These are phyloP conservation scores for Gymnodraco acuticeps DNA, from an alignment of 2,797 vertebrate species.

Conservation along the genomic window DNA sequence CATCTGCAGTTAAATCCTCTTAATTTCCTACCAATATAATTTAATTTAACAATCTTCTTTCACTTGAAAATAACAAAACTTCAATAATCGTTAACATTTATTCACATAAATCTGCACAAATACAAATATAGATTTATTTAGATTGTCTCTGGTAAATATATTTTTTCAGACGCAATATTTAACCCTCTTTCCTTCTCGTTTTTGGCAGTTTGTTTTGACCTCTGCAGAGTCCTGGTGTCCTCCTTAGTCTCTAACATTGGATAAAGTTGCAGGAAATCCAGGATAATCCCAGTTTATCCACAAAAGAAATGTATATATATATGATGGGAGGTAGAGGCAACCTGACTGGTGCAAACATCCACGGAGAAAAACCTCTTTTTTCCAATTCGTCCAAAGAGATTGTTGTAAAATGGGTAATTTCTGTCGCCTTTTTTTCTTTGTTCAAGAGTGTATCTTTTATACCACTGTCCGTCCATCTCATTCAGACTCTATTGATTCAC, in stretches of 20 bases:
- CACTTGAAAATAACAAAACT: conserved; percentile 11
- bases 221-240: conserved; percentile 13
- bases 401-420: not conserved
- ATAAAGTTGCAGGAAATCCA: conserved; percentile 39
- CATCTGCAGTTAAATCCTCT: conserved; percentile 24
- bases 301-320: no score
- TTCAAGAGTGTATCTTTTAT: not conserved
- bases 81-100: conserved; percentile 45
- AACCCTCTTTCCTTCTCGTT: not conserved
- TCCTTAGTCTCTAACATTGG: conserved; percentile 13
- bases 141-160: not conserved
- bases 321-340: conserved; percentile 42
- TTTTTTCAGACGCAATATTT: not conserved
- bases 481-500: not conserved
- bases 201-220: conserved; percentile 10
- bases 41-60: conserved; percentile 9
- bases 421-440: not conserved
- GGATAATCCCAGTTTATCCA: no score
- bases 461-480: not conserved
- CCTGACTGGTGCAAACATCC: conserved; percentile 20
- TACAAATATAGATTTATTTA: conserved; percentile 68
- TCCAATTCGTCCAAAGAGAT: not conserved
- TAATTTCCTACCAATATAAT: conserved; percentile 4
- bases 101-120: conserved; percentile 61
- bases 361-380: conserved; percentile 1